Conservation (phyloP, 2,888 invertebrate genomes). For the Yponomeuta evonymella region DNA sequence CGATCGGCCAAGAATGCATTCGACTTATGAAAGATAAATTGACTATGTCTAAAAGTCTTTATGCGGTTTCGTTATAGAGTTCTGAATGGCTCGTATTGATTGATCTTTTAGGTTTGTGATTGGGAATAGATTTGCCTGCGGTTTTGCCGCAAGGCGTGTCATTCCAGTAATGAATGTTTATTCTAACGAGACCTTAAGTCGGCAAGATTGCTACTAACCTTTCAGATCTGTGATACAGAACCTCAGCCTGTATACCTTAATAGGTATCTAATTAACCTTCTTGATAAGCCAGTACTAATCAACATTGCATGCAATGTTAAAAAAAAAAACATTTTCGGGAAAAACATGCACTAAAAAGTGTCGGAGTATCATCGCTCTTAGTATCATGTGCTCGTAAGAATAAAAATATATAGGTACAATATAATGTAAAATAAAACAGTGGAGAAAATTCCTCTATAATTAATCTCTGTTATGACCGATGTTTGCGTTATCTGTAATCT, state of each 20-base stretch:
- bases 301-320: too few species aligned
- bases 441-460: too few species aligned
- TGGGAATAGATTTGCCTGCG: neutral
- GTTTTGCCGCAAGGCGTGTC: neutral
- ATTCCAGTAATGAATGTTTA: neutral
- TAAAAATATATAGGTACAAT: too few species aligned
- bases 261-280: neutral
- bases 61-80: neutral
- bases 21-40: neutral
- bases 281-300: neutral
- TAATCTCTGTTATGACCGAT: too few species aligned
- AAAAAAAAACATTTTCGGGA: too few species aligned
- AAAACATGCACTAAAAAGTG: too few species aligned
- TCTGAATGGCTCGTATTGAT: neutral
- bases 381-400: too few species aligned
- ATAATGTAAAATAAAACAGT: too few species aligned
- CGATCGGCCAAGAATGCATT: constrained; percentile 30
- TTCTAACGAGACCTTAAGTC: neutral
- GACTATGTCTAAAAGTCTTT: neutral
- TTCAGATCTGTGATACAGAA: neutral
- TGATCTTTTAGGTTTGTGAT: neutral
- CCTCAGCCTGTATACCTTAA: neutral
- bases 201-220: neutral
- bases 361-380: too few species aligned
- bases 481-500: too few species aligned